A percentile compares a stretch with the other conserved stretches of the same genome.
These are phyloP conservation scores for Dendrolimus houi DNA, from an alignment of 2,888 invertebrate genomes.

Conservation along the genomic window DNA sequence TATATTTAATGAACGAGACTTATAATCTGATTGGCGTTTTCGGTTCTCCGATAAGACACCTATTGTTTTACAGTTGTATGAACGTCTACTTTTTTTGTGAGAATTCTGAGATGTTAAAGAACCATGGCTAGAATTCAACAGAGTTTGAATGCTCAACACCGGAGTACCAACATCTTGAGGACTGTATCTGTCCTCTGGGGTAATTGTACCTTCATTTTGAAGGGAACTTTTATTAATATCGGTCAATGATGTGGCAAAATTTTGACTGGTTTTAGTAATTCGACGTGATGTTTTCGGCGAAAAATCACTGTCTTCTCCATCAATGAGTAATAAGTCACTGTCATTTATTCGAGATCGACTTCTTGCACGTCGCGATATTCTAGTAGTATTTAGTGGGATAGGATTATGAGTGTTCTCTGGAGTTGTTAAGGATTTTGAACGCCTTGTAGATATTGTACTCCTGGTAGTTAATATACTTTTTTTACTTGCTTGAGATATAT, in stretches of 20 bases:
- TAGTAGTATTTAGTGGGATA: constrained; percentile 32
- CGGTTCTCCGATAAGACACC: constrained; percentile 24
- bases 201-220: constrained; percentile 26
- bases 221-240: constrained; percentile 6
- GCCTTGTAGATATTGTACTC: constrained; percentile 15
- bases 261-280: constrained; percentile 9
- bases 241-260: constrained; percentile 1
- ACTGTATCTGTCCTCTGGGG: constrained; percentile 42
- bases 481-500: constrained; percentile 8
- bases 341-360: constrained; percentile 44
- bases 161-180: constrained; percentile 49
- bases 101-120: constrained; percentile 18
- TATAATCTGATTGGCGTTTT: constrained; percentile 15
- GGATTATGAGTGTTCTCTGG: constrained; percentile 31
- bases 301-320: constrained; percentile 24
- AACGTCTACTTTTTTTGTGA: constrained; percentile 10
- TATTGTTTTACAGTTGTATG: constrained; percentile 35
- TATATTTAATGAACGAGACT: constrained; percentile 31
- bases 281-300: constrained; percentile 33
- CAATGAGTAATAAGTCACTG: constrained; percentile 31
- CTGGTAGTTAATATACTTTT: constrained; percentile 5
- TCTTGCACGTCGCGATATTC: constrained; percentile 31
- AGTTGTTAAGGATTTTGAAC: constrained; percentile 33
- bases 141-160: constrained; percentile 45
- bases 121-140: constrained; percentile 39